Evolutionary conservation across 2,113 vertebrate genomes (phyloP).

Genomic region (Brachypodius melanocephalos): DNA sequence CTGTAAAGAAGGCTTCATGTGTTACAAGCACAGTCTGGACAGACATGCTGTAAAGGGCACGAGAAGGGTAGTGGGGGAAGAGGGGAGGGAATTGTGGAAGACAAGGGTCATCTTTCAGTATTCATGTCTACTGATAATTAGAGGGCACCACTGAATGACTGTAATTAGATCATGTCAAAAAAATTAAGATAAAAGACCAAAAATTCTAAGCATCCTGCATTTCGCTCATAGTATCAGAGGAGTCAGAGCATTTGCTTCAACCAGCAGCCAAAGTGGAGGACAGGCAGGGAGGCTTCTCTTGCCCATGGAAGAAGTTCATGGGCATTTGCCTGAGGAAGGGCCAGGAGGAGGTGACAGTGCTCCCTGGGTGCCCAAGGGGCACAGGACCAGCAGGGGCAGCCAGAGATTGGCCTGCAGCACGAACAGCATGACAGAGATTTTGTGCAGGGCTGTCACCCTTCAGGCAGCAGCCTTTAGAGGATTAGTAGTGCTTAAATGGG

Average conservation of each 20-base stretch:
- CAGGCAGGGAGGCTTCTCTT: not conserved
- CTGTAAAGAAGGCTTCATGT: not conserved
- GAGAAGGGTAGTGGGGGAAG: slow-evolving; percentile 23
- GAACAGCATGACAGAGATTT: not conserved
- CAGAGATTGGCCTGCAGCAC: not conserved
- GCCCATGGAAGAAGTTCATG: not conserved
- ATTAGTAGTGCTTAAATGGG: not conserved
- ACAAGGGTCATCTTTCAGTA: slow-evolving; percentile 72
- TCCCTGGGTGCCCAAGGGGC: not conserved
- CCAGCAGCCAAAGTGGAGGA: not conserved
- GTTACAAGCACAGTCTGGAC: not conserved
- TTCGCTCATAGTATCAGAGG: not conserved
- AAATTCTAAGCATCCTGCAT: slow-evolving; percentile 14
- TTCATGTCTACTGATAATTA: slow-evolving; percentile 71
- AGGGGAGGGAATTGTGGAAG: slow-evolving; percentile 33
- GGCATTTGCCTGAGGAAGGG: not conserved
- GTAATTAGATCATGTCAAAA: slow-evolving; percentile 71
- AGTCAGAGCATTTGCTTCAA: not conserved
- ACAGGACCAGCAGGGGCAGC: not conserved
- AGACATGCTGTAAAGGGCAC: slow-evolving; percentile 7
- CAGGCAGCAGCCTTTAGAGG: not conserved
- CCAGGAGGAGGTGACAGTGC: not conserved
- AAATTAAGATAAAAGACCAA: slow-evolving; percentile 71
- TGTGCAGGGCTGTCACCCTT: not conserved
- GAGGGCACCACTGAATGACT: slow-evolving; percentile 50